Percentiles rank a stretch among this genome's conserved stretches.
Evolutionary conservation across 2,888 invertebrate genomes (phyloP).

Genomic region (Oxycera nigricornis): DNA sequence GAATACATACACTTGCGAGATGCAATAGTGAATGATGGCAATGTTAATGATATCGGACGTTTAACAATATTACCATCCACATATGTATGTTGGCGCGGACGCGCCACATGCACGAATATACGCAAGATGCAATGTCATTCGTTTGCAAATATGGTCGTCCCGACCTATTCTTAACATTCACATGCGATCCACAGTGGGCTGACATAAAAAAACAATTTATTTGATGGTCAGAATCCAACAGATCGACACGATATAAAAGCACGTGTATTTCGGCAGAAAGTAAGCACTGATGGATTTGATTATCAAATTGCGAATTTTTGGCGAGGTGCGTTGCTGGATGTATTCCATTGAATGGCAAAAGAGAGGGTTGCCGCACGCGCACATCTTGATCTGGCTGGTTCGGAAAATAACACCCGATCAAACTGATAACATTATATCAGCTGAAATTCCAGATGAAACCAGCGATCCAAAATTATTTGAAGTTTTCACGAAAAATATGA

Average conservation of each 20-base stretch:
- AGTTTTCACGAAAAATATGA: constrained; percentile 53
- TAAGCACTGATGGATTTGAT: constrained; percentile 46
- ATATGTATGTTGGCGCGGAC: constrained; percentile 41
- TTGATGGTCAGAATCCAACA: not conserved
- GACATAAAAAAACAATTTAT: constrained; percentile 8
- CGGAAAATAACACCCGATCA: constrained; percentile 52
- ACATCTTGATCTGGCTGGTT: constrained; percentile 54
- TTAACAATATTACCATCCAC: constrained; percentile 39
- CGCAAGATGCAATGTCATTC: constrained; percentile 41
- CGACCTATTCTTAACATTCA: constrained; percentile 43
- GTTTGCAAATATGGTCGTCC: constrained; percentile 40
- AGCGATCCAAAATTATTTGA: constrained; percentile 49
- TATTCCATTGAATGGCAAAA: constrained; percentile 55
- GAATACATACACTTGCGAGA: constrained; percentile 41
- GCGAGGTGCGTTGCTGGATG: constrained; percentile 49
- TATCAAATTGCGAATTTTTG: constrained; percentile 41
- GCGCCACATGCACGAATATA: constrained; percentile 43
- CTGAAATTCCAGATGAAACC: constrained; percentile 49
- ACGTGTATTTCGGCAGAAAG: constrained; percentile 48
- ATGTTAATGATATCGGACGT: constrained; percentile 1
- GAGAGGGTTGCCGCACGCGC: constrained; percentile 54
- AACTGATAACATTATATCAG: constrained; percentile 52
- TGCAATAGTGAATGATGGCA: constrained; percentile 5
- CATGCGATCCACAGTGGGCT: constrained; percentile 32
- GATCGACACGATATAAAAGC: constrained; percentile 43